Evolutionary conservation across 2,797 vertebrate genomes (phyloP).

Genomic region (Acrossocheilus fasciatus): DNA sequence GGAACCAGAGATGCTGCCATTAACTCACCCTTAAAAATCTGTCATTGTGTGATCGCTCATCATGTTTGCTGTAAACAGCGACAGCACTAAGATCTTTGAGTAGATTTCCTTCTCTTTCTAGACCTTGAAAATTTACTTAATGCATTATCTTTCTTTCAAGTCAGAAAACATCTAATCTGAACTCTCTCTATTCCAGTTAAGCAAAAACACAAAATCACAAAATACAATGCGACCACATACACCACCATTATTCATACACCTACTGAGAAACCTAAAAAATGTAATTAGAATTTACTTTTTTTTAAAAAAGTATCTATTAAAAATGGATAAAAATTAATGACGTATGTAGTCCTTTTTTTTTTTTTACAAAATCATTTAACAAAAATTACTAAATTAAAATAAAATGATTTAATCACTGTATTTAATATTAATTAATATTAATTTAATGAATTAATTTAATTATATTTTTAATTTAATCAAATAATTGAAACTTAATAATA

Average conservation of each 20-base stretch:
- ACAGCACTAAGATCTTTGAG: neutral
- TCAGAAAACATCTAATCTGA: neutral
- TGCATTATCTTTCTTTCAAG: neutral
- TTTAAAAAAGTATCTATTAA: neutral
- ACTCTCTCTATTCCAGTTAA: neutral
- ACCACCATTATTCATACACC: neutral
- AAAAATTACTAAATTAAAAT: neutral
- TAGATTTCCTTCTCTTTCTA: neutral
- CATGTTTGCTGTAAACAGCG: neutral
- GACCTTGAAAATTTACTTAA: neutral
- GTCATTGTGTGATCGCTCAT: neutral
- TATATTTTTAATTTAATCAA: too few relatives aligned
- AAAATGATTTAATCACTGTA: neutral
- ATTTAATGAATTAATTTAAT: neutral
- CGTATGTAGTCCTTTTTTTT: neutral
- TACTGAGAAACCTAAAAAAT: neutral
- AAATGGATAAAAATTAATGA: neutral
- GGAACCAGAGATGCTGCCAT: conserved; percentile 2
- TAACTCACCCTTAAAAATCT: neutral
- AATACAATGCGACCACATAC: neutral
- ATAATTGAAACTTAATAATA: neutral
- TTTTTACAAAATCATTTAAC: neutral
- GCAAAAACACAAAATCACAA: neutral
- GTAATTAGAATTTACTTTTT: neutral
- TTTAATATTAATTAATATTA: neutral